Conservation (phyloP, 1,140 invertebrate genomes). For the Drosophila bifasciata region DNA sequence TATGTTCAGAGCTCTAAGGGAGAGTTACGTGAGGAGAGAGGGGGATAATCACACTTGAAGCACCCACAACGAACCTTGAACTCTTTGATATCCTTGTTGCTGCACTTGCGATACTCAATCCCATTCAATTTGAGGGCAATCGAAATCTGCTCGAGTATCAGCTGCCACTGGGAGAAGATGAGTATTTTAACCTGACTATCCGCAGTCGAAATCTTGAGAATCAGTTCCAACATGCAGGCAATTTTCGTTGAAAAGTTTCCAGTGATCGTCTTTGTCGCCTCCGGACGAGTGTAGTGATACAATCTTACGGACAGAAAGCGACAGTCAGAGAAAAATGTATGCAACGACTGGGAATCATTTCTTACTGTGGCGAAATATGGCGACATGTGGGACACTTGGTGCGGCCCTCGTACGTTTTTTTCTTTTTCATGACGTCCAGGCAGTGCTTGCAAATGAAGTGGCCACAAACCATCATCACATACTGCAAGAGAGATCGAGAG, state of each 20-base stretch:
- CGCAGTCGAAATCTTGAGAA: conserved; percentile 85
- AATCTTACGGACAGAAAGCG: conserved; percentile 40
- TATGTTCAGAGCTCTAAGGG: conserved; percentile 78
- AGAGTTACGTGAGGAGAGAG: no score
- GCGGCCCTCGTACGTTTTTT: neutral
- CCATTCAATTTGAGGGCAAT: conserved; percentile 87
- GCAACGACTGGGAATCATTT: no score
- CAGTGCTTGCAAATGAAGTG: conserved; percentile 75
- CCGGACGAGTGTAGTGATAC: conserved; percentile 63
- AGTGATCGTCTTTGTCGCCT: conserved; percentile 56
- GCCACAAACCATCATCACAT: conserved; percentile 78
- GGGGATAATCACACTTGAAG: neutral
- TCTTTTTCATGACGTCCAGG: conserved; percentile 49
- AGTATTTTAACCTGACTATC: conserved; percentile 86
- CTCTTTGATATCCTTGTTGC: conserved; percentile 84
- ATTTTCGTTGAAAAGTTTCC: conserved; percentile 91
- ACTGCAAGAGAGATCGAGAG: conserved; percentile 46
- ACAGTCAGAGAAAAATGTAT: no score
- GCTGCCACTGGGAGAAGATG: conserved; percentile 90
- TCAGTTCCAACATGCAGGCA: conserved; percentile 87
- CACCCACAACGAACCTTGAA: conserved; percentile 85
- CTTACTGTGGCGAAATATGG: conserved; percentile 66
- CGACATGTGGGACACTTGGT: conserved; percentile 88
- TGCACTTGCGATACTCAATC: conserved; percentile 85
- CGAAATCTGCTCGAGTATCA: conserved; percentile 87